Base-by-base conservation (phyloP, 2,797 vertebrate genomes). In the Zalophus californianus region DNA sequence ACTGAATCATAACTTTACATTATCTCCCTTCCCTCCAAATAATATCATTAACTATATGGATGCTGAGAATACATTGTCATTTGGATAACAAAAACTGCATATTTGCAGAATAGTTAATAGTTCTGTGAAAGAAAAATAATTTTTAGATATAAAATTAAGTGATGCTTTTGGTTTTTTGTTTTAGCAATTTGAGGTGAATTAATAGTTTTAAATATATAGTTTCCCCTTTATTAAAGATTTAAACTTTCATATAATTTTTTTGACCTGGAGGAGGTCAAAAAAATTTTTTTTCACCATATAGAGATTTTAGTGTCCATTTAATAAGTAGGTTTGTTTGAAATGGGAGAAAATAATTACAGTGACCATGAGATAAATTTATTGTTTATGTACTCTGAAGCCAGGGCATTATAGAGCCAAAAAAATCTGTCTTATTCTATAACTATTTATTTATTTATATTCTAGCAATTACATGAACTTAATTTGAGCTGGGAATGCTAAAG, bases 311-410 rank as follows among this genome's bases (percentile, higher is more conserved):
- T 96, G 41, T 97, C 60, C 72, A 91, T 85, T 97, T 90, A 97
- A 97, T 90, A 97, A 97, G 58, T 97, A 82, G 86, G 52, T 97
- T 95, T 98, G 90, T 98, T 97, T 92, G 90, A 98, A 93, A 98
- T 97, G 93, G 82, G 68, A 98, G 90, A 97, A 96, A 91, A 97
- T 77, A 20, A 91, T 68, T 93, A 72, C 23, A 95, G 44, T 93
- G 50, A 97, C 56, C 27, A 82, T 75, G 60, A 96, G 25, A 44
- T 87, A 97, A 91, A 93, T 89, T 96, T 92, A 93, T 7, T 97
- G 70, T 94, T 96, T 73, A 88, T 92, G 90, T 97, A 96, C 75
- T 98, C 86, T 97, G 92, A 97, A 98, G 72, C 66, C 66, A 97
- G 96, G 84, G 52, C 56, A 73, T 96, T 95, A 94, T 86, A 91